phyloP scores from a whole-genome alignment of 2,888 invertebrate genomes.

The Drosophila cognata region DNA sequence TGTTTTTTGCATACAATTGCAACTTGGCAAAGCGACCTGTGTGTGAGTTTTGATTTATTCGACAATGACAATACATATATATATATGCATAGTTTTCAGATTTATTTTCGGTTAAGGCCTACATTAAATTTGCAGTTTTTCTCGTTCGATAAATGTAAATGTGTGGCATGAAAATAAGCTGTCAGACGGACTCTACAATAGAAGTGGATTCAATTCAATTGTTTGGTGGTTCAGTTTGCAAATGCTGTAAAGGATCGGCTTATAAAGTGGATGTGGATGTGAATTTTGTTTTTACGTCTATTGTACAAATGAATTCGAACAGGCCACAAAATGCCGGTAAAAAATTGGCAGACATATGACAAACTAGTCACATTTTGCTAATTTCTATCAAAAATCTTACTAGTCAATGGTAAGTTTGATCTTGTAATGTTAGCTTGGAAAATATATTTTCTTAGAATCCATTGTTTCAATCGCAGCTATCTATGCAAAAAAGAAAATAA shows the following conservation, averaged over 20 bases:
- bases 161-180: constrained; percentile 23
- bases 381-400: not conserved
- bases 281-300: not conserved
- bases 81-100: constrained; percentile 46
- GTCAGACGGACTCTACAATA: constrained; percentile 20
- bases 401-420: too few species aligned
- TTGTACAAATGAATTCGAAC: not conserved
- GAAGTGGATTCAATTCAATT: constrained; percentile 29
- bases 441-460: not conserved
- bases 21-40: constrained; percentile 36
- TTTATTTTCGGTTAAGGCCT: constrained; percentile 32
- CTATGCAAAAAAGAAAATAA: not conserved
- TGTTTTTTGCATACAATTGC: constrained; percentile 75
- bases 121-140: constrained; percentile 43
- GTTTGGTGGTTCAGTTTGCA: not conserved
- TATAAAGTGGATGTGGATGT: not conserved
- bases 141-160: constrained; percentile 27
- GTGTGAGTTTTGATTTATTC: constrained; percentile 72
- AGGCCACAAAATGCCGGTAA: not conserved
- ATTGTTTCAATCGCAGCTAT: not conserved
- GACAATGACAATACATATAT: constrained; percentile 56
- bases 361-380: not conserved
- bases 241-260: not conserved
- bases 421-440: not conserved
- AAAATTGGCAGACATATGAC: not conserved